Evolutionary conservation across 2,113 vertebrate genomes (phyloP).

Genomic region (Melanerpes aurifrons): DNA sequence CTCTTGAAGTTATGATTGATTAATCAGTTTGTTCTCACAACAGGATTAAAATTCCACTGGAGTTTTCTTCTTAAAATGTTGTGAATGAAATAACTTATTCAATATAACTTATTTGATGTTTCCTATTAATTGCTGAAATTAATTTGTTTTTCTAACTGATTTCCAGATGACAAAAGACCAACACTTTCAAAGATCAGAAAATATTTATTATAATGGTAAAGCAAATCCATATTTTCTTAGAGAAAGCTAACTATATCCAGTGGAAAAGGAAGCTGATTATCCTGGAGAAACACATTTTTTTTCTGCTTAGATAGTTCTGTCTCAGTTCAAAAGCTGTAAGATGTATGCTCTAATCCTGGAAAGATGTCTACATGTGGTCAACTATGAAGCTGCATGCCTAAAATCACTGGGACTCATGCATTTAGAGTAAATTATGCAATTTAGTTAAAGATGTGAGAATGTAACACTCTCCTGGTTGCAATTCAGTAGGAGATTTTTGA

Average conservation of each 20-base stretch:
- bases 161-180: background rate
- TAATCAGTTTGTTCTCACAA: background rate
- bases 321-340: background rate
- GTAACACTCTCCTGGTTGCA: background rate
- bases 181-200: background rate
- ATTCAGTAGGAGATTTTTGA: background rate
- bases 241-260: background rate
- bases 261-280: background rate
- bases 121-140: background rate
- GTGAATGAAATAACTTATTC: background rate
- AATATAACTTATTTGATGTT: background rate
- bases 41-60: background rate
- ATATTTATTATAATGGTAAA: background rate
- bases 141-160: background rate
- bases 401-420: rapidly evolving
- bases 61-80: background rate
- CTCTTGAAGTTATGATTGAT: background rate
- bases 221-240: background rate
- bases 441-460: background rate
- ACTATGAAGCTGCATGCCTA: background rate
- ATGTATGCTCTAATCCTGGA: background rate
- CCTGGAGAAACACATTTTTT: background rate
- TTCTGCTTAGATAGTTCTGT: background rate
- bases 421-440: background rate
- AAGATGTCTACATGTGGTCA: background rate